These are phyloP conservation scores for Procambarus virginalis DNA, from an alignment of 1,140 invertebrate species.

Conservation along the genomic window DNA sequence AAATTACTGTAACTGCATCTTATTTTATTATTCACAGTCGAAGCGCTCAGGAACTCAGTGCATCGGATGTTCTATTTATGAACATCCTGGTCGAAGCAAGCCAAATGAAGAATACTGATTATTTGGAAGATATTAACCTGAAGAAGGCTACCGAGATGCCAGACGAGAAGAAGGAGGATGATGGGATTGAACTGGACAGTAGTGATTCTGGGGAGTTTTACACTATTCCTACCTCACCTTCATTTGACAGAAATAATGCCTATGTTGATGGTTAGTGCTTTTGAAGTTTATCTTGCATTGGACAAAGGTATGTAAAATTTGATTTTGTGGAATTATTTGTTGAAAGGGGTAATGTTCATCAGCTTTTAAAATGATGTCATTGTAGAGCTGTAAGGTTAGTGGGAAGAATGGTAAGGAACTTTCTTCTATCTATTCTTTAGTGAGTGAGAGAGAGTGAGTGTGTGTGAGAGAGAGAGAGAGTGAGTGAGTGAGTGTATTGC, in stretches of 20 bases:
- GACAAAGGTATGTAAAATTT: no score
- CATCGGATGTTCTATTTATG: slow-evolving; percentile 82
- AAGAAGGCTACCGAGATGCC: background rate
- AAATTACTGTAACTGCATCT: background rate
- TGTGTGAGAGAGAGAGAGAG: no score
- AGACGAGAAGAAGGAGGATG: slow-evolving; percentile 56
- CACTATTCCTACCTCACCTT: slow-evolving; percentile 44
- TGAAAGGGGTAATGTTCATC: no score
- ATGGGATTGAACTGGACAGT: slow-evolving; percentile 55
- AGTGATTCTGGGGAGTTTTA: slow-evolving; percentile 58
- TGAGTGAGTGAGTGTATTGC: no score
- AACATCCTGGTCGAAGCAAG: slow-evolving; percentile 78
- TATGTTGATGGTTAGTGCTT: slow-evolving; percentile 38
- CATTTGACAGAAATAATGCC: slow-evolving; percentile 5
- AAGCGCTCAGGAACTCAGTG: slow-evolving; percentile 80
- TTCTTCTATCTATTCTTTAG: no score
- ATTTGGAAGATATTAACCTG: slow-evolving; percentile 10
- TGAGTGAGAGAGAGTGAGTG: no score
- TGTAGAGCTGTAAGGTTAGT: no score
- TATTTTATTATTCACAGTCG: slow-evolving; percentile 72
- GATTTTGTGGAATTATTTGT: no score
- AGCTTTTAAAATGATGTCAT: no score
- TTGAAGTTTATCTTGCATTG: no score
- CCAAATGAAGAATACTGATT: slow-evolving; percentile 68
- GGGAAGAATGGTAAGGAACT: no score